Percentiles rank a stretch among this genome's conserved stretches.
phyloP scores from a whole-genome alignment of 2,113 vertebrate genomes.

The Aphyosemion australe region DNA sequence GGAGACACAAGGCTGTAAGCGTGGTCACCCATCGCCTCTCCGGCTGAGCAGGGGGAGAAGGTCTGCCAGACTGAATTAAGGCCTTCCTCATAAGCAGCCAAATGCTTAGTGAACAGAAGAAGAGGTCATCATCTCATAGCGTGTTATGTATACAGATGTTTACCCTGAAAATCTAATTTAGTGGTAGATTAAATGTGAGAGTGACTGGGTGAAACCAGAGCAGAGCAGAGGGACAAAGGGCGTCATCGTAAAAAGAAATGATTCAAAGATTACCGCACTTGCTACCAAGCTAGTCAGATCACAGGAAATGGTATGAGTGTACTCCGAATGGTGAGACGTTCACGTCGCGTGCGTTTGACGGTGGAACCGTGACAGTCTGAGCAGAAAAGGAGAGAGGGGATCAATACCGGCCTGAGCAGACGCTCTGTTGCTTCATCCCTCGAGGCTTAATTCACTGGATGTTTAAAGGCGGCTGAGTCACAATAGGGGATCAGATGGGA shows the following conservation, averaged over 20 bases:
- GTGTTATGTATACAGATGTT: too few relatives aligned
- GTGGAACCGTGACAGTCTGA: constrained; percentile 41
- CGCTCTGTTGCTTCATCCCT: constrained; percentile 66
- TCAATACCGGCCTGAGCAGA: constrained; percentile 66
- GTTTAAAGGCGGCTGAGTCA: constrained; percentile 66
- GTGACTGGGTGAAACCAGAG: constrained; percentile 13
- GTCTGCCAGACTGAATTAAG: constrained; percentile 57
- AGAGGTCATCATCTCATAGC: constrained; percentile 12
- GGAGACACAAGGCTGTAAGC: constrained; percentile 26
- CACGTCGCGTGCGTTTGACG: constrained; percentile 13
- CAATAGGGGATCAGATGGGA: constrained; percentile 73
- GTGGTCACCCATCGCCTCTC: constrained; percentile 34
- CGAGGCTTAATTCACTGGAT: constrained; percentile 68
- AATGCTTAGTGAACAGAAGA: constrained; percentile 33
- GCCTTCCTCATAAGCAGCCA: constrained; percentile 35
- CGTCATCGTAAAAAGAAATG: constrained; percentile 46
- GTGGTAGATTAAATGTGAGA: constrained; percentile 30
- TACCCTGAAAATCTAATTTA: too few relatives aligned
- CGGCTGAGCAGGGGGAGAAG: constrained; percentile 7
- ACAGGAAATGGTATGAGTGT: constrained; percentile 37
- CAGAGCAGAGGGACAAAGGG: constrained; percentile 32
- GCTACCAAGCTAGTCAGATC: constrained; percentile 21
- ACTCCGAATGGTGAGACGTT: constrained; percentile 13
- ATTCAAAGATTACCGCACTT: constrained; percentile 49
- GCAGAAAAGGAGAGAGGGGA: constrained; percentile 42